phyloP scores from a whole-genome alignment of 2,113 vertebrate species.

The Limanda limanda region DNA sequence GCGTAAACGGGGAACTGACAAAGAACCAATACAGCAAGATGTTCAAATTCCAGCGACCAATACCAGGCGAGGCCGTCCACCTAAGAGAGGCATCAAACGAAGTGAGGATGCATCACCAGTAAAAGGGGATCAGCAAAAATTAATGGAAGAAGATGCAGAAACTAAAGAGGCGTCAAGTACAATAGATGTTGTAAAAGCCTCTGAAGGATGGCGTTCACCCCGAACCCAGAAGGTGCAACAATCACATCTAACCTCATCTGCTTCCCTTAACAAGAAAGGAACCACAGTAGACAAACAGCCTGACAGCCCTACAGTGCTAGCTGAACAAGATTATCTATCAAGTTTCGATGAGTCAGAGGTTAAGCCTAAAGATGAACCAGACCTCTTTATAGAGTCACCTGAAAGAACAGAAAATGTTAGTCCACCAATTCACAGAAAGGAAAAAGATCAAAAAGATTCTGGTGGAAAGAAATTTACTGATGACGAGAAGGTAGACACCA shows the following conservation, averaged over 20 bases:
- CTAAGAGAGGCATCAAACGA: slow-evolving; percentile 88
- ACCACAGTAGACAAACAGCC: slow-evolving; percentile 83
- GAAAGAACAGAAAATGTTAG: slow-evolving; percentile 58
- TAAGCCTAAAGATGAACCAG: slow-evolving; percentile 70
- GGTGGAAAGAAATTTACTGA: slow-evolving; percentile 79
- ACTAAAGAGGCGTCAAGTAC: slow-evolving; percentile 82
- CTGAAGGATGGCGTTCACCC: slow-evolving; percentile 83
- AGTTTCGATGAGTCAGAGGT: slow-evolving; percentile 60
- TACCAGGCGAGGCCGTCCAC: slow-evolving; percentile 90
- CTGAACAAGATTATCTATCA: slow-evolving; percentile 73
- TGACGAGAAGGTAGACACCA: slow-evolving; percentile 77
- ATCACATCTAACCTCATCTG: slow-evolving; percentile 66
- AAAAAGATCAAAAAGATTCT: slow-evolving; percentile 55
- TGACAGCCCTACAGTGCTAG: slow-evolving; percentile 56
- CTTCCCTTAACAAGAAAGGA: slow-evolving; percentile 85
- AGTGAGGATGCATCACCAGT: slow-evolving; percentile 86
- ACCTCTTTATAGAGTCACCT: slow-evolving; percentile 76
- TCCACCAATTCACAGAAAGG: slow-evolving; percentile 61
- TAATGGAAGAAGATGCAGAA: slow-evolving; percentile 84
- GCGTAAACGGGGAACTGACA: slow-evolving; percentile 88
- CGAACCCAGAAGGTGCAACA: slow-evolving; percentile 86
- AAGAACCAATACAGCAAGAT: slow-evolving; percentile 87
- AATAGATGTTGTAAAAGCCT: slow-evolving; percentile 81
- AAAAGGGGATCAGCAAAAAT: slow-evolving; percentile 83
- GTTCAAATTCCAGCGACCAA: slow-evolving; percentile 75